Base-by-base conservation (phyloP, 1,140 invertebrate species). In the Tetramorium parvispinum region DNA sequence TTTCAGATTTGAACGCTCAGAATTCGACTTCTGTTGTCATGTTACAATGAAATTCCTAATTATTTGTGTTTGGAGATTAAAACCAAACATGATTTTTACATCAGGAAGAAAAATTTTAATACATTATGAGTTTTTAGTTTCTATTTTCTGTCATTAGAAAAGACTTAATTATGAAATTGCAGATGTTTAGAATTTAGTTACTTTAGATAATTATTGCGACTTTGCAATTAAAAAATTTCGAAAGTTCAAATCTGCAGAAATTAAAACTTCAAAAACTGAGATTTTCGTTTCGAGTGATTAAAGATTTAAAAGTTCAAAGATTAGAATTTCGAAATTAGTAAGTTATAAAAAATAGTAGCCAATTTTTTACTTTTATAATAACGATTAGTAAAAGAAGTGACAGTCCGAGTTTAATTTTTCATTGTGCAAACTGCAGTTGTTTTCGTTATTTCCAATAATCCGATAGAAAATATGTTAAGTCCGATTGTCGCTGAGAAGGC, bases 381-480 rank as follows among this genome's bases (percentile, higher is more conserved):
- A n/a, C 49, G 73, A 70, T 11, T 27, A 13, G 70, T 24, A 46
- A 53, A 68, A 51, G 24, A n/a, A 27, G 27, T 24, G 49, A 24
- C 27, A 27, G 27, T 10, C 27, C 18, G 51, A 13, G 10, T 61
- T 51, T 10, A 18, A 37, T 55, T 40, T 3, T 11, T 55, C 40
- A 11, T 53, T 32, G 37, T 21, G 13, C 32, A 18, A 37, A n/a
- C n/a, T 27, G 21, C 3, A 6, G 32, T 37, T 46, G 10, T 40
- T 27, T 16, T 24, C 11, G 18, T 66, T 32, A 32, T 32, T 32
- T 32, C n/a, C 32, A 24, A 13, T 59, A 57, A 70, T 57, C 53
- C 51, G 18, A 53, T 53, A 53, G 65, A 68, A 89, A 63, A 85
- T 86, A 90, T 57, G 70, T 59, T 75, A 61, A 83, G 65, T 40